Evolutionary conservation across 2,113 vertebrate species (phyloP), one percentile per base, ranked within the genome.

Genomic region (Gnathonemus longibarbis): DNA sequence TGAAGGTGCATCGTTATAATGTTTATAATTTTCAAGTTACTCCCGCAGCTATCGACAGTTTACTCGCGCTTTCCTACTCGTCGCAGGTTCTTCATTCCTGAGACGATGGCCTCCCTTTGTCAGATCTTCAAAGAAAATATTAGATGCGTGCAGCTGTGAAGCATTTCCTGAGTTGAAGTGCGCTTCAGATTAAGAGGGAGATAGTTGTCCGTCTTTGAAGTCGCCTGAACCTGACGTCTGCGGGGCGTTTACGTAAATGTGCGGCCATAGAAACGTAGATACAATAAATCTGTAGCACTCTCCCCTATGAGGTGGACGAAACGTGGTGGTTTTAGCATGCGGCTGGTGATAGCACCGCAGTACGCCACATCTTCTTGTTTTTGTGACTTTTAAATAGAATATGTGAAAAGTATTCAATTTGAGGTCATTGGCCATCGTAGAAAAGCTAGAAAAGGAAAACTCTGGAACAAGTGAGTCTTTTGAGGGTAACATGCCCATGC

Each of bases 401-500:
- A 19, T 17, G n/a, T 31, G 42, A 31, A 45, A 52, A 58, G 77
- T 62, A 39, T 21, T 46, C 19, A 27, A 89, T 45, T 6, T 46
- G 21, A 88, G 35, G 50, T 58, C 46, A 39, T 6, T 31, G 49
- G 10, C 46, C 13, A 17, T 92, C 91, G 90, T 93, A 92, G 90
- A 90, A 66, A 93, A 92, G 90, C 91, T 93, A 91, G 56, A 88
- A 58, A 45, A 62, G 19, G 56, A 62, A 88, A 88, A 53, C 19
- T 45, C 17, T 24, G 56, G 87, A 88, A 87, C 24, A 53, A 53
- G 19, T 15, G 84, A 90, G 92, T 90, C 84, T 89, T 92, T 91
- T 92, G 89, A 92, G 91, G 89, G 89, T 90, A 90, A 91, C 83
- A 91, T 92, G 87, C 87, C 90, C 91, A 94, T 46, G 56, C 92